phyloP scores from a whole-genome alignment of 2,888 invertebrate species.

The Dryococelus australis region DNA sequence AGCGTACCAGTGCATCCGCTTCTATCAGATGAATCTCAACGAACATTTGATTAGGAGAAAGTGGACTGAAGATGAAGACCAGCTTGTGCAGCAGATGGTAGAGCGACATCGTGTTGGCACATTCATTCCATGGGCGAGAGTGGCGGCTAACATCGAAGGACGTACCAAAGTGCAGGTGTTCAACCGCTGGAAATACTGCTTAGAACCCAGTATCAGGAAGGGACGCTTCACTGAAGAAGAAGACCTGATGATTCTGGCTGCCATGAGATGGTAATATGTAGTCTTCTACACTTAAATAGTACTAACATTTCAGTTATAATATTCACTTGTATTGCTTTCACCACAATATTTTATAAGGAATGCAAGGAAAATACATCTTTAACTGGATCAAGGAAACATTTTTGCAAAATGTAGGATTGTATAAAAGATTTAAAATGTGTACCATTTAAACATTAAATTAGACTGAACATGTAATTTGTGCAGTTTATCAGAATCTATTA shows the following conservation, averaged over 20 bases:
- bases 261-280: constrained; percentile 56
- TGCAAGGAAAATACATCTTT: no score
- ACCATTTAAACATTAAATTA: no score
- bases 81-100: constrained; percentile 68
- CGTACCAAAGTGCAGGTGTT: constrained; percentile 73
- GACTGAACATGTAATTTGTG: no score
- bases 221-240: constrained; percentile 73
- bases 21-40: constrained; percentile 63
- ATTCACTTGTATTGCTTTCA: no score
- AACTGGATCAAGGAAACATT: no score
- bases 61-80: constrained; percentile 76
- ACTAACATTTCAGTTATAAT: no score
- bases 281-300: no score
- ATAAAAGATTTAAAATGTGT: no score
- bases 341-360: no score
- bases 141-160: constrained; percentile 68
- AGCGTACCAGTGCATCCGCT: constrained; percentile 56
- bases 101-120: constrained; percentile 69
- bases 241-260: constrained; percentile 70
- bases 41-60: constrained; percentile 53
- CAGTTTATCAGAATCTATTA: no score
- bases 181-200: constrained; percentile 63
- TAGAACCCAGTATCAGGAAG: constrained; percentile 62
- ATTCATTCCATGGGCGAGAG: constrained; percentile 77
- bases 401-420: no score